Percentiles rank a stretch among this genome's conserved stretches.
Conservation (phyloP, 2,113 vertebrate genomes). For the Pseudonaja textilis region DNA sequence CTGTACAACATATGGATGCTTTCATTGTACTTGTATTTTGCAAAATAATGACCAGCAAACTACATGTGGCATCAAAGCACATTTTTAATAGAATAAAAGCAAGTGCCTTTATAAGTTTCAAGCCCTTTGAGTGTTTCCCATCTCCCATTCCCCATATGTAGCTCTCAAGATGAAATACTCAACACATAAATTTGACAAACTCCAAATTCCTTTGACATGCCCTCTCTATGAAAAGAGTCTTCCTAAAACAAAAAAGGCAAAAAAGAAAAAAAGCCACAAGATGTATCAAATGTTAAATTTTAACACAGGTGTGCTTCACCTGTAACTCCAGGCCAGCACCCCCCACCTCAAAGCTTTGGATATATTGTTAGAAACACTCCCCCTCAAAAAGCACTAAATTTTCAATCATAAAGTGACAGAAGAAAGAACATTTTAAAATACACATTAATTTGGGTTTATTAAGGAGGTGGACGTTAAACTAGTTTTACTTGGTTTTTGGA, state of each 20-base stretch:
- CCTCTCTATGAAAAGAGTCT: neutral
- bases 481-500: neutral
- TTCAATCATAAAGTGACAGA: neutral
- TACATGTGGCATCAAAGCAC: neutral
- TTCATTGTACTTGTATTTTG: neutral
- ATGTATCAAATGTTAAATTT: neutral
- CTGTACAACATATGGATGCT: neutral
- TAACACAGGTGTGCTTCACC: neutral
- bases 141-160: neutral
- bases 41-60: neutral
- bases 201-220: neutral
- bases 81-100: neutral
- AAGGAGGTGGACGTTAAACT: neutral
- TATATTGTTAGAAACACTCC: neutral
- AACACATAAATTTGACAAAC: neutral
- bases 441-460: neutral
- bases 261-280: neutral
- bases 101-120: neutral
- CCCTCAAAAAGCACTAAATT: neutral
- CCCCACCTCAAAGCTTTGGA: neutral
- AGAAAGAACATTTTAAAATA: neutral
- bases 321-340: neutral
- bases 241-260: neutral
- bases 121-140: neutral
- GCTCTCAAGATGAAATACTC: neutral